Evolutionary conservation across 1,140 invertebrate genomes (phyloP).

Genomic region (Lerema accius): DNA sequence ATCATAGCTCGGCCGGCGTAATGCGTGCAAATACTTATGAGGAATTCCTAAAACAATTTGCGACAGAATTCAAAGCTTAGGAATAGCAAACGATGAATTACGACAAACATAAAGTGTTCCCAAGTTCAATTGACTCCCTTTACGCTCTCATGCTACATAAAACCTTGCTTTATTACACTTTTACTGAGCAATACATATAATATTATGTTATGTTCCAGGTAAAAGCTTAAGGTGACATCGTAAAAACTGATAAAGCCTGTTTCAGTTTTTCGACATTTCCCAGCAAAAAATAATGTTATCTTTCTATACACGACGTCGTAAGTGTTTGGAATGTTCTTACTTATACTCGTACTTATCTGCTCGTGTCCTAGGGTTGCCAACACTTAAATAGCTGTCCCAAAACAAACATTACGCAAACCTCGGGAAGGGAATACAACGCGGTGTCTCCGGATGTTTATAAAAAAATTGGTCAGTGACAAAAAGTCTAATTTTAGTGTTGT

Average conservation of each 20-base stretch:
- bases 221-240: constrained; percentile 3
- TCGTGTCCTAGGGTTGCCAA: no score
- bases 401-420: no score
- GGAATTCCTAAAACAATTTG: constrained; percentile 12
- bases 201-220: constrained; percentile 18
- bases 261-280: neutral
- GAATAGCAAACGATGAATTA: constrained; percentile 21
- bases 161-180: constrained; percentile 24
- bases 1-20: no score
- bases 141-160: constrained; percentile 25
- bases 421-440: no score
- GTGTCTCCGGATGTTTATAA: no score
- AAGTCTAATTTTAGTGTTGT: no score
- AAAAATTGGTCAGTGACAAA: no score
- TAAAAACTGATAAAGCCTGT: constrained; percentile 12
- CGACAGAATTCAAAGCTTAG: constrained; percentile 12
- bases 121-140: constrained; percentile 30
- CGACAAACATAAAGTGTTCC: constrained; percentile 17
- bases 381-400: no score
- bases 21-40: no score
- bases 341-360: no score
- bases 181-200: constrained; percentile 24
- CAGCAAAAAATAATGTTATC: neutral
- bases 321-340: neutral
- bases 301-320: neutral